Conservation (phyloP, 23 tunicate species). For the Corella eumyota region DNA sequence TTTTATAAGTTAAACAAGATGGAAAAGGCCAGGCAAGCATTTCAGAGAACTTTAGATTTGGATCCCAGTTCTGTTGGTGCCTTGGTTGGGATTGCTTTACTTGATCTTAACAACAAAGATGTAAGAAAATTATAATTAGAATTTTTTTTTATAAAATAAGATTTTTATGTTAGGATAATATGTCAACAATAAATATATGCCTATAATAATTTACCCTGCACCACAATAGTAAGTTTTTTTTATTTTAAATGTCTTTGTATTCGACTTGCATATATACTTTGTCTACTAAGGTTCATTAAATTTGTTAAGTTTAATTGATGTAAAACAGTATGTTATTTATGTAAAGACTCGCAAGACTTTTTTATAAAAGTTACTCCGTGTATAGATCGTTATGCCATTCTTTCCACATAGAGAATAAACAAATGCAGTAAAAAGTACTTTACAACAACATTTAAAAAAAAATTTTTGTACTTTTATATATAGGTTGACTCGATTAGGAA, state of each 20-base stretch:
- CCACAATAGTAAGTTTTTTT: no score
- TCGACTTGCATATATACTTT: no score
- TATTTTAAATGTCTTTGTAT: no score
- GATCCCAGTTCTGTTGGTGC: slow-evolving; percentile 81
- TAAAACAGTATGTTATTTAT: no score
- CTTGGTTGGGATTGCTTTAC: slow-evolving; percentile 80
- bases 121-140: slow-evolving; percentile 18
- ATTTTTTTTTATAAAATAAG: neutral
- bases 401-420: no score
- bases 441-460: no score
- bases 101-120: slow-evolving; percentile 82
- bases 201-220: neutral
- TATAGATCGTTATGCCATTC: no score
- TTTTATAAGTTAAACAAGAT: slow-evolving; percentile 83
- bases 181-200: neutral
- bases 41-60: slow-evolving; percentile 67
- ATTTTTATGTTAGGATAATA: neutral
- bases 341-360: no score
- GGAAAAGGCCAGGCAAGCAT: slow-evolving; percentile 83
- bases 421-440: no score
- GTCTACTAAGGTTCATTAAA: no score
- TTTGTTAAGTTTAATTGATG: no score
- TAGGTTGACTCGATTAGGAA: slow-evolving; percentile 84
- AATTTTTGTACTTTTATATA: neutral
- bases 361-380: no score